Evolutionary conservation across 2,113 vertebrate genomes (phyloP), one percentile per base, ranked within the genome.

Genomic region (Malurus cyaneus): DNA sequence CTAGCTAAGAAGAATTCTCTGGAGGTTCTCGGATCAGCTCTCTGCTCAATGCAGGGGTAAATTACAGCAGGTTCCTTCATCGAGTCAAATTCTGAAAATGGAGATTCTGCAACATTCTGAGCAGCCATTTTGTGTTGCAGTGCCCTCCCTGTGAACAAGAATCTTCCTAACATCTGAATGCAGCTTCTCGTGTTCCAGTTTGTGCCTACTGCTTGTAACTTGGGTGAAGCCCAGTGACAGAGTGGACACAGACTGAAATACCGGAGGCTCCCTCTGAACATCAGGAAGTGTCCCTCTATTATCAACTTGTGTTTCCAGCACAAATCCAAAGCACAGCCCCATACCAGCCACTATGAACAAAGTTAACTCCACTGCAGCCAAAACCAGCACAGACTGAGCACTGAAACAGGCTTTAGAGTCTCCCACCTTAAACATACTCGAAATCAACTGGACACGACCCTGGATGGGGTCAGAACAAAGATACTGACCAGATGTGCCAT

Each of bases 381-480:
- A 89, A 66, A 34, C 19, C 54, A 82, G 86, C n/a, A 12, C 25
- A 49, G 20, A 67, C 31, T 14, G 11, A 85, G 31, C 66, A 59
- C 24, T 56, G 53, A n/a, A 28, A 49, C 42, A 67, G 32, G 14
- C 26, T 77, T 14, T 1, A n/a, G 20, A 65, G 20, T 32, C 19
- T 79, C 57, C 16, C 3, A 47, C n/a, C 31, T 36, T 14, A 61
- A 34, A 70, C 12, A 34, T 1, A 53, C 0, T 42, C 18, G 41
- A 5, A 78, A 66, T 8, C 3, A 8, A 7, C 20, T 26, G n/a
- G 23, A 29, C 12, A 54, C 0, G 0, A 21, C 44, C 12, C 14
- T 36, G 36, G 18, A 28, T 1, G 3, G 20, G 4, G 18, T 5
- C 34, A 36, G 56, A 47, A 60, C 54, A 59, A 20, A 15, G 44